Conservation (phyloP, 1,140 invertebrate species). For the Asobara japonica region DNA sequence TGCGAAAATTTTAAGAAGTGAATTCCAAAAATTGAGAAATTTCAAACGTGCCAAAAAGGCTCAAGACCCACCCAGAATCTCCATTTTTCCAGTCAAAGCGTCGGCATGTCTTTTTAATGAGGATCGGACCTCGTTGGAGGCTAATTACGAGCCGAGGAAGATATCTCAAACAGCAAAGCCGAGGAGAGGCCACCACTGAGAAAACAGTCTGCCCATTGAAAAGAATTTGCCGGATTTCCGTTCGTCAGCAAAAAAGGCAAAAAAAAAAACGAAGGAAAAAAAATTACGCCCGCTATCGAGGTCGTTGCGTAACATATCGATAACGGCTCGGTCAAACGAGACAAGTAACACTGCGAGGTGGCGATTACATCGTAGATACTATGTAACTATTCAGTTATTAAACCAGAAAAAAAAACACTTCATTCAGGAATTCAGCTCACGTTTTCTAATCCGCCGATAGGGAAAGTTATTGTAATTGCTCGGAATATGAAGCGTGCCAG, state of each 20-base stretch:
- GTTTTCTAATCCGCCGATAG: too few species aligned
- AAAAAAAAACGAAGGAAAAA: neutral
- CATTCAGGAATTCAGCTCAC: neutral
- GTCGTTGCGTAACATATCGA: slow-evolving; percentile 51
- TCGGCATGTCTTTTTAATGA: slow-evolving; percentile 4
- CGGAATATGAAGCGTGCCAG: too few species aligned
- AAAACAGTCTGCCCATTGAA: slow-evolving; percentile 44
- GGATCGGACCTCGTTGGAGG: slow-evolving; percentile 4
- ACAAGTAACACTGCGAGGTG: slow-evolving; percentile 2
- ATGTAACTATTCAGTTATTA: neutral
- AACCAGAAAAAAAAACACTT: neutral
- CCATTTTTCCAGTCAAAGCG: neutral
- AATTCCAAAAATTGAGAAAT: too few species aligned
- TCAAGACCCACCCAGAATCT: neutral
- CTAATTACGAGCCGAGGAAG: slow-evolving; percentile 10
- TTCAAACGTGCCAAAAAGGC: too few species aligned
- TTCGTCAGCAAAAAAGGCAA: slow-evolving; percentile 43
- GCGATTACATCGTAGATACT: neutral
- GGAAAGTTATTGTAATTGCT: too few species aligned
- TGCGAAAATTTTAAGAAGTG: too few species aligned
- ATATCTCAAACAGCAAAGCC: neutral
- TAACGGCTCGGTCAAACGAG: slow-evolving; percentile 37
- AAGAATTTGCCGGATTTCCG: slow-evolving; percentile 61
- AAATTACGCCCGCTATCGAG: slow-evolving; percentile 44
- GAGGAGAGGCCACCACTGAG: slow-evolving; percentile 31